Percentiles rank a stretch among this genome's conserved stretches.
phyloP scores from a whole-genome alignment of 2,888 invertebrate species.

The Pedicia rivosa region DNA sequence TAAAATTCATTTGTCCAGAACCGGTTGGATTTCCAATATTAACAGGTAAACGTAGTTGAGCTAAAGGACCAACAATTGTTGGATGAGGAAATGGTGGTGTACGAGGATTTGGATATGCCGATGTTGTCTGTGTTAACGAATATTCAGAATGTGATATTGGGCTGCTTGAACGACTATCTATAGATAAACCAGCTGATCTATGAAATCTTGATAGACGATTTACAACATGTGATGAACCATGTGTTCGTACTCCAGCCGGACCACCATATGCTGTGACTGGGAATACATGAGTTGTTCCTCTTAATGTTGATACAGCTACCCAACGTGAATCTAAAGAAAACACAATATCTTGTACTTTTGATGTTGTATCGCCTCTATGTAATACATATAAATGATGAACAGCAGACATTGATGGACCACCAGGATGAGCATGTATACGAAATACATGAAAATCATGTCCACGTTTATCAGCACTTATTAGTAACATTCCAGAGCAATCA shows the following conservation, averaged over 20 bases:
- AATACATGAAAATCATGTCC: constrained; percentile 96
- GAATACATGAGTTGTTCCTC: constrained; percentile 96
- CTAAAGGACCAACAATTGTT: constrained; percentile 58
- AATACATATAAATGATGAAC: constrained; percentile 91
- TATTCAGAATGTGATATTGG: constrained; percentile 35
- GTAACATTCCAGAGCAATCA: constrained; percentile 76
- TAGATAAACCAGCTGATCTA: constrained; percentile 79
- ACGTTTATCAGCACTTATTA: constrained; percentile 79
- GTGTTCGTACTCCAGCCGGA: constrained; percentile 77
- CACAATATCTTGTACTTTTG: constrained; percentile 84
- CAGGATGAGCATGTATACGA: constrained; percentile 83
- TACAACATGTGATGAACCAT: constrained; percentile 84
- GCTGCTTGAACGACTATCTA: constrained; percentile 53
- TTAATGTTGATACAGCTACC: constrained; percentile 88
- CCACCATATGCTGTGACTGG: constrained; percentile 95
- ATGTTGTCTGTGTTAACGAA: constrained; percentile 29
- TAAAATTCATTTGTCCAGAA: constrained; percentile 10
- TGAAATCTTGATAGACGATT: constrained; percentile 91
- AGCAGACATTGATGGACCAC: constrained; percentile 69
- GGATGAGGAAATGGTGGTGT: constrained; percentile 85
- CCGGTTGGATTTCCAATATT: constrained; percentile 24
- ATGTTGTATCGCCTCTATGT: constrained; percentile 90
- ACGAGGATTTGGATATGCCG: constrained; percentile 71
- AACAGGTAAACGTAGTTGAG: constrained; percentile 65
- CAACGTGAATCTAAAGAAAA: constrained; percentile 90